These are phyloP conservation scores for Rambutsinella grinnellia DNA, from an alignment of 2,888 invertebrate species.

Conservation along the genomic window DNA sequence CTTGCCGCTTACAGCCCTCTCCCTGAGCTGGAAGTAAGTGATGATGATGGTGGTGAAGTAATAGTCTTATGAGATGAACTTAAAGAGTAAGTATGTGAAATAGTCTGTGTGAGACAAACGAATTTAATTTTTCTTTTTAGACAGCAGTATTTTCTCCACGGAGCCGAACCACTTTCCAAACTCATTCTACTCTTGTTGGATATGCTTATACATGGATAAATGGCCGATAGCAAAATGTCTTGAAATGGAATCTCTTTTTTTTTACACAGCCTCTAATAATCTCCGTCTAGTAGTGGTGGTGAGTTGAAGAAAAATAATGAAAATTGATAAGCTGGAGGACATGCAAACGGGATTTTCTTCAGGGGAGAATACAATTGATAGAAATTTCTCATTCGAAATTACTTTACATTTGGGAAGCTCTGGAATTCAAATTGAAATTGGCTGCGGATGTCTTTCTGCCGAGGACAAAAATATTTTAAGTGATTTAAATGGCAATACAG, in stretches of 20 bases:
- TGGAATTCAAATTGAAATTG: not conserved
- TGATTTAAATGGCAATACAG: too few species aligned
- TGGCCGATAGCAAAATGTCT: too few species aligned
- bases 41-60: too few species aligned
- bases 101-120: not conserved
- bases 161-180: not conserved
- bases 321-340: too few species aligned
- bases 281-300: not conserved
- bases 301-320: not conserved
- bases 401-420: not conserved
- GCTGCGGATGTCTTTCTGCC: too few species aligned
- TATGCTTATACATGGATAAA: too few species aligned
- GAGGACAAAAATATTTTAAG: too few species aligned
- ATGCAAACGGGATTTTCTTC: not conserved
- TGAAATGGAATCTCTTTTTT: not conserved
- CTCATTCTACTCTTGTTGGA: not conserved
- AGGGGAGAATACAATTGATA: not conserved
- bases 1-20: constrained; percentile 9
- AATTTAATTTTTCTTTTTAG: not conserved
- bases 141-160: not conserved
- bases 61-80: too few species aligned
- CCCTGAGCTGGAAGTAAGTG: too few species aligned
- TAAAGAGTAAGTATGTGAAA: not conserved
- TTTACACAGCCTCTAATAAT: not conserved
- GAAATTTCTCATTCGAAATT: not conserved